Evolutionary conservation across 1,140 invertebrate species (phyloP), one percentile per base, ranked within the genome.

Genomic region (Atta texana): DNA sequence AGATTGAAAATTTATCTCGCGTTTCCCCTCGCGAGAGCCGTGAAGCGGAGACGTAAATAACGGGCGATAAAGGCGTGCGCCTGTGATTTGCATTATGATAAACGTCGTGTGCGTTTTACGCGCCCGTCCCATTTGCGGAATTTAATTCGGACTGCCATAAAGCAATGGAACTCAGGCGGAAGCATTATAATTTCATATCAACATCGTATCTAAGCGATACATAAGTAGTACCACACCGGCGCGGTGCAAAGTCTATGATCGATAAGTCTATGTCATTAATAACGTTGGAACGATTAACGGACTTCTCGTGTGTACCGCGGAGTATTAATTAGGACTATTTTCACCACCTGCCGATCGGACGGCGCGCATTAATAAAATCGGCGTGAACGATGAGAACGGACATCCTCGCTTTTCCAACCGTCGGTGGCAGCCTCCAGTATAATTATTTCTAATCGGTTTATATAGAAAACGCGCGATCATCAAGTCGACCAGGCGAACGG

Each of bases 381-480:
- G 24, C 31, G 16, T 2, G 6, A 21, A 4, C 28, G 34, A 63
- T 63, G 72, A 71, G 74, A 77, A 44, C 34, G 61, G 64, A 76
- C 72, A 59, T 63, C 59, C 21, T 85, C 81, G 77, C 51, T 78
- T 90, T 90, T 90, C 76, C 76, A 82, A 61, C 34, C 87, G 75
- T 63, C 61, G 53, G 51, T 61, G 82, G 34, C 34, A 57, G 10
- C 39, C 24, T 44, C 63, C 69, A 53, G 49, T 74, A 86, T 86
- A 87, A 90, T 90, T 86, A 86, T 87, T 90, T 74, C 81, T 89
- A 90, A 90, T 89, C 89, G 89, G 69, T 90, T 90, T 90, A 69
- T 51, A 69, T 69, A 90, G 88, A 90, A 90, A 90, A 90, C 68
- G 76, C 71, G 71, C 88, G 63, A 59, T 78, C 61, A 55, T 66